Conservation (phyloP, 1,140 invertebrate species). For the Mactra quadrangularis region DNA sequence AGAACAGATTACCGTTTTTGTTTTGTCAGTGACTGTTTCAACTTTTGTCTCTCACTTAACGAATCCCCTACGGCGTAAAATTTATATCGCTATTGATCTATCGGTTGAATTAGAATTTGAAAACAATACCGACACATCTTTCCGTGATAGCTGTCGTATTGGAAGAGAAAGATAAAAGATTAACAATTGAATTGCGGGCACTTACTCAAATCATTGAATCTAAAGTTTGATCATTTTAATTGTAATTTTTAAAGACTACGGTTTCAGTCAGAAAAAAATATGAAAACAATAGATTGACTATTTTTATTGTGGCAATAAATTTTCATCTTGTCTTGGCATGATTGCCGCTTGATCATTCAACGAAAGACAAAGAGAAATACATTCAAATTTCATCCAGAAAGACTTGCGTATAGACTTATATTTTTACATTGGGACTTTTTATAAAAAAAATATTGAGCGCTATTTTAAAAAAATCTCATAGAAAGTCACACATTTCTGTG, state of each 20-base stretch:
- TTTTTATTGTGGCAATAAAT: slow-evolving; percentile 28
- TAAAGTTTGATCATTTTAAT: slow-evolving; percentile 46
- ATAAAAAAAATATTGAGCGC: too few relatives aligned
- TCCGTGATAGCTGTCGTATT: slow-evolving; percentile 52
- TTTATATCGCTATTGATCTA: slow-evolving; percentile 55
- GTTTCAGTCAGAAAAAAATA: slow-evolving; percentile 51
- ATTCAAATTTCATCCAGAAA: slow-evolving; percentile 1
- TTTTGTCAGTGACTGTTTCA: slow-evolving; percentile 55
- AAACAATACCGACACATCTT: slow-evolving; percentile 48
- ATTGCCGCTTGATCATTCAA: slow-evolving; percentile 12
- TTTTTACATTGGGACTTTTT: too few relatives aligned
- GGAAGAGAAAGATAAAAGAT: slow-evolving; percentile 53
- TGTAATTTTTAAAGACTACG: slow-evolving; percentile 52
- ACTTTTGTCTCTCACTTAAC: slow-evolving; percentile 55
- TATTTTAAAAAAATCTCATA: too few relatives aligned
- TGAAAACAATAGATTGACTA: slow-evolving; percentile 58
- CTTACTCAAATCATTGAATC: slow-evolving; percentile 59
- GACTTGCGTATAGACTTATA: too few relatives aligned
- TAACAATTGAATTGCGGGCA: slow-evolving; percentile 59
- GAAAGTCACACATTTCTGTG: not conserved
- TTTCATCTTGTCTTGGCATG: slow-evolving; percentile 55
- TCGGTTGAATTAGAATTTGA: slow-evolving; percentile 53
- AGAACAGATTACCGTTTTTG: slow-evolving; percentile 48
- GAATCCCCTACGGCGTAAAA: slow-evolving; percentile 57
- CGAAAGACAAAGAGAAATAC: slow-evolving; percentile 13